Evolutionary conservation across 1,140 invertebrate species (phyloP).

Genomic region (Potamilus streckersoni): DNA sequence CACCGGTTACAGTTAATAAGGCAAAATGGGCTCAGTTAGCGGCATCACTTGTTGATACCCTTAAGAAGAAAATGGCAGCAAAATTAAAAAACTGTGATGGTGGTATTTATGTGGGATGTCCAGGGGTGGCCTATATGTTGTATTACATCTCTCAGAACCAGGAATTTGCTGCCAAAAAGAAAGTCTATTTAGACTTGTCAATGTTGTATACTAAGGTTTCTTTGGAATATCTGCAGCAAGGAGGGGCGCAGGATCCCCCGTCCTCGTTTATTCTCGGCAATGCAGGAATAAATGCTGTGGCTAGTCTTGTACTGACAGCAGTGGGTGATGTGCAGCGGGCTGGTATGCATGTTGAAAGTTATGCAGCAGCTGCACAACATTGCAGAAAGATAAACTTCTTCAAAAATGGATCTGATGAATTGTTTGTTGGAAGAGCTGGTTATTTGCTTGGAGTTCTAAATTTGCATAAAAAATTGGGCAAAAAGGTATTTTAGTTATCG

Average conservation of each 20-base stretch:
- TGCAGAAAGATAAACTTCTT: slow-evolving; percentile 74
- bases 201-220: slow-evolving; percentile 56
- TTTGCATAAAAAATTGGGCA: slow-evolving; percentile 67
- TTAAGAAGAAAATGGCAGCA: slow-evolving; percentile 44
- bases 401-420: slow-evolving; percentile 82
- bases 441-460: slow-evolving; percentile 82
- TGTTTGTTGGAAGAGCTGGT: slow-evolving; percentile 85
- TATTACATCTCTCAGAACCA: slow-evolving; percentile 63
- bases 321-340: slow-evolving; percentile 49
- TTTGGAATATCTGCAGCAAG: slow-evolving; percentile 42
- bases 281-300: slow-evolving; percentile 67
- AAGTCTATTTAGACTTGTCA: slow-evolving; percentile 56
- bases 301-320: slow-evolving; percentile 59
- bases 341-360: slow-evolving; percentile 53
- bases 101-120: slow-evolving; percentile 69
- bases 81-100: slow-evolving; percentile 64
- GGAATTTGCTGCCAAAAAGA: slow-evolving; percentile 49
- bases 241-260: slow-evolving; percentile 33
- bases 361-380: slow-evolving; percentile 51
- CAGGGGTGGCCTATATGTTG: slow-evolving; percentile 70
- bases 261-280: slow-evolving; percentile 69
- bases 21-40: slow-evolving; percentile 46
- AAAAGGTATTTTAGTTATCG: slow-evolving; percentile 29
- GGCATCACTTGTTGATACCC: slow-evolving; percentile 36
- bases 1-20: slow-evolving; percentile 38